Evolutionary conservation across 2,113 vertebrate genomes (phyloP).

Genomic region (Orcinus orca): DNA sequence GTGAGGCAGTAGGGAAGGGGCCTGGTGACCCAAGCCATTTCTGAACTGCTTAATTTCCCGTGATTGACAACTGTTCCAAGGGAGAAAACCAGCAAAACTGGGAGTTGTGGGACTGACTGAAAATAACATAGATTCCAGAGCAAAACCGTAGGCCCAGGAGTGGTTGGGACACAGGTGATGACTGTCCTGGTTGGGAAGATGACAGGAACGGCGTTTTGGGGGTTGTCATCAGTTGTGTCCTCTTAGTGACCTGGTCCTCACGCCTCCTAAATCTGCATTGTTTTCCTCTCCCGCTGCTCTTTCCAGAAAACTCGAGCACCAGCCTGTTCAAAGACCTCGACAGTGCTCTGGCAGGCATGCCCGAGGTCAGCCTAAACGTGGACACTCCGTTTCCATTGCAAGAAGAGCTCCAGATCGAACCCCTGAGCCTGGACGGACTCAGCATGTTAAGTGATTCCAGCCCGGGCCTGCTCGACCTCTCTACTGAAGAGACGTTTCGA

Average conservation of each 20-base stretch:
- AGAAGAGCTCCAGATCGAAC: constrained; percentile 91
- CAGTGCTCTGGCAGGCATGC: constrained; percentile 84
- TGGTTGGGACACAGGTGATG: background rate
- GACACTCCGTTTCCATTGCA: constrained; percentile 88
- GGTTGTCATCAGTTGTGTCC: background rate
- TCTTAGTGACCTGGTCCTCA: background rate
- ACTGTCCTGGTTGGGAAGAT: background rate
- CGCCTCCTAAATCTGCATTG: accelerated
- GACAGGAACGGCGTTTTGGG: background rate
- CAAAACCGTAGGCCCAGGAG: too few relatives aligned
- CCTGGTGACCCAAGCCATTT: background rate
- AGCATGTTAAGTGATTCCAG: constrained; percentile 92
- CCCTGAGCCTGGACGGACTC: constrained; percentile 92
- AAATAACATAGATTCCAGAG: background rate
- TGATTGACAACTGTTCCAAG: background rate
- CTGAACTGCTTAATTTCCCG: background rate
- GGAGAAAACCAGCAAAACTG: background rate
- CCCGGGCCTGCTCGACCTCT: constrained; percentile 91
- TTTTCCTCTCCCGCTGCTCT: background rate
- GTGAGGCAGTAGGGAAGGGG: background rate
- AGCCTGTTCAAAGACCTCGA: constrained; percentile 90
- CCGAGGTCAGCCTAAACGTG: constrained; percentile 84
- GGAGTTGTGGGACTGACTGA: background rate
- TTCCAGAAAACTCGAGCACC: constrained; percentile 86
- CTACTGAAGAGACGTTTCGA: constrained; percentile 91